phyloP scores from a whole-genome alignment of 2,797 vertebrate genomes.

The Sebastes taczanowskii region DNA sequence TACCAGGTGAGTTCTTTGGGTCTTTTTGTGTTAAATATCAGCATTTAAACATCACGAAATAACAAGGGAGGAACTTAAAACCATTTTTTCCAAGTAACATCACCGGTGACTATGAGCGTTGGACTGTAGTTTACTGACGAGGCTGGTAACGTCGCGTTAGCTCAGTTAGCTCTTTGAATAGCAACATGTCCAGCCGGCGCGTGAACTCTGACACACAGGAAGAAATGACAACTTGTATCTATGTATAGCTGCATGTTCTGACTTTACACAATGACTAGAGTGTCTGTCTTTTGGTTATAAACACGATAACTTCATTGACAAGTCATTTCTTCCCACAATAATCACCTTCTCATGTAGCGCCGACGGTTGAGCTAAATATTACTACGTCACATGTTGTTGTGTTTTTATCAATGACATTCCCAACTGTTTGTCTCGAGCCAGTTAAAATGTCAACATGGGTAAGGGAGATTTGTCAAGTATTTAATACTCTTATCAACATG shows the following conservation, averaged over 20 bases:
- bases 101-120: rapidly evolving
- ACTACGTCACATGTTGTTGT: too few species aligned
- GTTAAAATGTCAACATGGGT: too few species aligned
- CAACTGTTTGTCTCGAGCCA: rapidly evolving
- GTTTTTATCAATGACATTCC: neutral
- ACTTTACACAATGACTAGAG: neutral
- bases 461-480: too few species aligned
- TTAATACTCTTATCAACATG: too few species aligned
- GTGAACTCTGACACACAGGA: neutral
- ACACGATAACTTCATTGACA: neutral
- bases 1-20: constrained; percentile 76
- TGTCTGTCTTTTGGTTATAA: too few species aligned
- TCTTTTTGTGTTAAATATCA: neutral
- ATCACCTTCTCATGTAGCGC: neutral
- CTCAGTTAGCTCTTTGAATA: constrained; percentile 20
- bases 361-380: too few species aligned
- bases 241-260: too few species aligned
- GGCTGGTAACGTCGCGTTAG: neutral
- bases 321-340: neutral
- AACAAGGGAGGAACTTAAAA: rapidly evolving
- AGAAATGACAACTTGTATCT: rapidly evolving
- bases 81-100: rapidly evolving
- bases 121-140: rapidly evolving
- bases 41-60: rapidly evolving
- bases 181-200: neutral